Percentiles rank a stretch among this genome's conserved stretches.
Evolutionary conservation across 30 jellyfish, hydroid and myxozoan genomes (phyloP).

Genomic region (Hydractinia symbiolongicarpus): DNA sequence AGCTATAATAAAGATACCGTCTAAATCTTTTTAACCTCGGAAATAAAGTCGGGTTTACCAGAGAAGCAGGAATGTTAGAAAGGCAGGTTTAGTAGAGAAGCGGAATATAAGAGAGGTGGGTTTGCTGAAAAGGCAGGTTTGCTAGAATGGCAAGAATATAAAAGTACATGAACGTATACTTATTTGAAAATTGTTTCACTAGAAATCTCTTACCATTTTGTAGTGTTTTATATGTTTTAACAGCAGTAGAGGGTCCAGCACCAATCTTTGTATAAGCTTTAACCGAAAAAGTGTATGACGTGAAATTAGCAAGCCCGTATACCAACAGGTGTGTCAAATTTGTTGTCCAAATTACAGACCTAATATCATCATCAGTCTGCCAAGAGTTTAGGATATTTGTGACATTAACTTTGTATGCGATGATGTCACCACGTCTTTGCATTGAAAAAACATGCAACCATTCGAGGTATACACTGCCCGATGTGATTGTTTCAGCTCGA

Average conservation of each 20-base stretch:
- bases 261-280: neutral
- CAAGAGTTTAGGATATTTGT: neutral
- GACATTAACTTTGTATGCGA: neutral
- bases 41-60: too few species aligned
- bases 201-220: neutral
- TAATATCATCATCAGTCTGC: neutral
- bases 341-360: neutral
- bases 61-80: too few species aligned
- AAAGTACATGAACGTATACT: neutral
- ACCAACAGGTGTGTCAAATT: neutral
- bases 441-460: neutral
- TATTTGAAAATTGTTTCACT: neutral
- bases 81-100: too few species aligned
- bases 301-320: neutral
- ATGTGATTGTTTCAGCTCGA: neutral
- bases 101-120: too few species aligned
- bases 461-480: neutral
- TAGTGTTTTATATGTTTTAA: neutral
- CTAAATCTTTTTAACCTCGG: too few species aligned
- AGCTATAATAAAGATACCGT: too few species aligned
- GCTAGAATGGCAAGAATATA: too few species aligned
- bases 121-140: too few species aligned
- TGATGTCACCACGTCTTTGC: constrained; percentile 13
- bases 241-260: constrained; percentile 14
- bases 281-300: neutral